Evolutionary conservation across 1,140 invertebrate species (phyloP), one percentile per base, ranked within the genome.

Genomic region (Drosophila lini): DNA sequence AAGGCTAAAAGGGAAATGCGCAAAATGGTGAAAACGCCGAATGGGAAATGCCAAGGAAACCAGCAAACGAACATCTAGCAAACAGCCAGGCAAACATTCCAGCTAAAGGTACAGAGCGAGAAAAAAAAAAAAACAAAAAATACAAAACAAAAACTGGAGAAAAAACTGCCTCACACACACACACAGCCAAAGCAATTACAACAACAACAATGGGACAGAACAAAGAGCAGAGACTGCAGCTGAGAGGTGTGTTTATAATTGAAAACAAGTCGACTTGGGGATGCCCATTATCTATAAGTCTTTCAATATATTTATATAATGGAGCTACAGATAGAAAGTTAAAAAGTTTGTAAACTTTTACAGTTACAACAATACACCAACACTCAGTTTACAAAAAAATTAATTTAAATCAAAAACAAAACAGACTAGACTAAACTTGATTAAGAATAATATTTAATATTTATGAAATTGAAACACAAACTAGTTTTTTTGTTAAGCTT

Each of bases 41-140:
- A 48, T 70, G 59, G 57, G 42, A 59, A 48, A 50, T 32, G 48
- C 48, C 48, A 57, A 58, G 38, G 68, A 36, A 58, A 34, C 42
- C 52, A 31, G 42, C 52, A 58, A 71, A 22, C 65, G 68, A 71
- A 70, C 52, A 71, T 59, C 65, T 28, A 71, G 69, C 68, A 58
- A 70, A 71, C 52, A 58, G 65, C 15, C 41, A 50, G 65, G 44
- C 50, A 71, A 71, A 36, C 65, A 70, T 70, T 58, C 68, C 34
- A 57, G 50, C 34, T 42, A 57, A 58, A 50, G 68, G 52, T 71
- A 70, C 16, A 22, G 13, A 34, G 25, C 25, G 28, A 34, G 42
- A 63, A 63, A 55, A 62, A 16, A 44, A 34, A 38, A 28, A 34
- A 7, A 28, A 61, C 16, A 55, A 9, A 8, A 7, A 28, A 22